phyloP scores from a whole-genome alignment of 2,888 invertebrate species.

The Lithophane socia region DNA sequence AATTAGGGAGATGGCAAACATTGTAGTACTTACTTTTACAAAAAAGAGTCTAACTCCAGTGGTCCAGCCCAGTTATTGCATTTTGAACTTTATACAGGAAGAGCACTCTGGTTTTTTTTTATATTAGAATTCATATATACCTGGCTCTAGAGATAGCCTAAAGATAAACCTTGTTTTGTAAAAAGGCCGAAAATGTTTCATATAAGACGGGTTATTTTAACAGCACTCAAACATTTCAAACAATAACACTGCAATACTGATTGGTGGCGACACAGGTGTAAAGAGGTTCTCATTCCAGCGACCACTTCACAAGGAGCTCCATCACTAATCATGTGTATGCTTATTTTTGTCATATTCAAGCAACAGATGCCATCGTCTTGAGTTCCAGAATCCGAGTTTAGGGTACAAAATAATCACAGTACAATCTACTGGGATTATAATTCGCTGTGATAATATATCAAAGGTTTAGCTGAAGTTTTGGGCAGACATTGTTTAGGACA shows the following conservation, averaged over 20 bases:
- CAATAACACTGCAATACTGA: neutral
- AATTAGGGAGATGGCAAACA: neutral
- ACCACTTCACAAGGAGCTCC: neutral
- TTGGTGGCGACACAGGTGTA: neutral
- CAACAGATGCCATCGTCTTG: neutral
- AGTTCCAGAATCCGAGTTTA: neutral
- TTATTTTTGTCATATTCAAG: constrained; percentile 1
- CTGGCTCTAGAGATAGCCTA: no score
- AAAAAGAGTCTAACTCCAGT: no score
- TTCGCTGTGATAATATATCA: constrained; percentile 40
- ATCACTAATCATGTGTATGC: neutral
- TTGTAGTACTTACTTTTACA: no score
- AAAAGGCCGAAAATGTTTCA: no score
- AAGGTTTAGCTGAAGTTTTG: constrained; percentile 24
- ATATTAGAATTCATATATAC: no score
- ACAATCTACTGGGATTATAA: constrained; percentile 33
- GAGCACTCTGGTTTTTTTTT: no score
- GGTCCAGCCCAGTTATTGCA: no score
- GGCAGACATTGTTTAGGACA: constrained; percentile 2
- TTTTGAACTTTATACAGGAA: no score
- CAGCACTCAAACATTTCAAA: no score
- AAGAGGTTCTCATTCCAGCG: no score
- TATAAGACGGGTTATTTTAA: no score
- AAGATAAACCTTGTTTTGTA: no score
- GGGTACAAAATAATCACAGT: constrained; percentile 23